Base-by-base conservation (phyloP, 2,113 vertebrate species). In the Porphyrio hochstetteri region DNA sequence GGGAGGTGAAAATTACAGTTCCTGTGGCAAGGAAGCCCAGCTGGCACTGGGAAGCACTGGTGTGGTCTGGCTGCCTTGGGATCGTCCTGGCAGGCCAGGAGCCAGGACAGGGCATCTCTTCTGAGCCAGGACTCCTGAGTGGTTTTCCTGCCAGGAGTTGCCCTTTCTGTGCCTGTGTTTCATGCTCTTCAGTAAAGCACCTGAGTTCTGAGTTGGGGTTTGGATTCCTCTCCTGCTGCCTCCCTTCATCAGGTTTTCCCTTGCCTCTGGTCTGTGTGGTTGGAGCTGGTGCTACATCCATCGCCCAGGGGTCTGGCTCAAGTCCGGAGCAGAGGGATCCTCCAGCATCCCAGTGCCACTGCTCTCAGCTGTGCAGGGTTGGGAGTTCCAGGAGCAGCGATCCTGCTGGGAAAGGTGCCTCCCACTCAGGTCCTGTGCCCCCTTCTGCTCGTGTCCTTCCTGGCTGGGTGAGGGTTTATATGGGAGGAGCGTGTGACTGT, bases 351-450 rank as follows among this genome's bases (percentile, higher is more conserved):
- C 0, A 13, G 24, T 9, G 31, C 28, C 65, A 5, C 31, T 1
- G 0, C 42, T 0, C 9, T 4, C 42, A 12, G 10, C 13, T 19
- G 6, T 0, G 3, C 0, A 21, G 64, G 28, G 3, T 0, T 9
- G 64, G 53, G 33, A 5, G 42, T 31, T 20, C 14, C 0, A 15
- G 38, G n/a, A 33, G 44, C 82, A n/a, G 21, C 2, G 7, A 24
- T 10, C 14, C 0, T 0, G 10, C 29, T n/a, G 16, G 0, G 0
- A 2, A 40, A 11, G 48, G 48, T 27, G 17, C 10, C 57, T 77
- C 57, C 59, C 8, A 23, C 4, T 1, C 8, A 12, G 44, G 3
- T 2, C 36, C 27, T 2, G 27, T 8, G n/a, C 23, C 35, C 53
- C 77, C 36, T 18, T n/a, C 75, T 29, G 44, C 77, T 40, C 9